Percentiles rank a stretch among this genome's conserved stretches.
Evolutionary conservation across 2,797 vertebrate genomes (phyloP).

Genomic region (Pipistrellus kuhlii): DNA sequence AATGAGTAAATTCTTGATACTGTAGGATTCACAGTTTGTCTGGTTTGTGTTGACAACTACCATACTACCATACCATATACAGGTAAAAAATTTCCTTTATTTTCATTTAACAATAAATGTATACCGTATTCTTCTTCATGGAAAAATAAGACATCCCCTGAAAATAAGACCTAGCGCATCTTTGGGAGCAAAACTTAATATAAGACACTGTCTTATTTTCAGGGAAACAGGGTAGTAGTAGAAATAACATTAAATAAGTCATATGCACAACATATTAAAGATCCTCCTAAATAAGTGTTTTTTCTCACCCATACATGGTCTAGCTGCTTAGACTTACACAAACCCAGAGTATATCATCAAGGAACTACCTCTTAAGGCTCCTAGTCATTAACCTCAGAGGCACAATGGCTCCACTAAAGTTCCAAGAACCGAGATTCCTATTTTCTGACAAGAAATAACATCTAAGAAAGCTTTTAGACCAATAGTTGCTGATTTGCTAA

Average conservation of each 20-base stretch:
- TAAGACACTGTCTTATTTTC: too few species aligned
- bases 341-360: not conserved
- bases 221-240: not conserved
- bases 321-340: not conserved
- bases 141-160: too few species aligned
- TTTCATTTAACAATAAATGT: too few species aligned
- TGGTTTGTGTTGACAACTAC: too few species aligned
- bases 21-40: too few species aligned
- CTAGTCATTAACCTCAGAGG: not conserved
- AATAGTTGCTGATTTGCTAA: slow-evolving; percentile 8
- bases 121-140: too few species aligned
- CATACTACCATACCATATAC: too few species aligned
- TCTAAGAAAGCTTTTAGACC: not conserved
- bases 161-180: too few species aligned
- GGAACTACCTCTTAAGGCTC: not conserved
- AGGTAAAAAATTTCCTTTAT: too few species aligned
- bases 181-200: too few species aligned
- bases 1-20: too few species aligned
- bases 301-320: not conserved
- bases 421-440: not conserved
- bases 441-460: slow-evolving; percentile 23
- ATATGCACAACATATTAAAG: not conserved
- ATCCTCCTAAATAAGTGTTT: not conserved
- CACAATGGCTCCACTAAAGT: not conserved
- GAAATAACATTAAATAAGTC: slow-evolving; percentile 22